Evolutionary conservation across 1,140 invertebrate genomes (phyloP), one percentile per base, ranked within the genome.

Genomic region (Drosophila micromelanica): DNA sequence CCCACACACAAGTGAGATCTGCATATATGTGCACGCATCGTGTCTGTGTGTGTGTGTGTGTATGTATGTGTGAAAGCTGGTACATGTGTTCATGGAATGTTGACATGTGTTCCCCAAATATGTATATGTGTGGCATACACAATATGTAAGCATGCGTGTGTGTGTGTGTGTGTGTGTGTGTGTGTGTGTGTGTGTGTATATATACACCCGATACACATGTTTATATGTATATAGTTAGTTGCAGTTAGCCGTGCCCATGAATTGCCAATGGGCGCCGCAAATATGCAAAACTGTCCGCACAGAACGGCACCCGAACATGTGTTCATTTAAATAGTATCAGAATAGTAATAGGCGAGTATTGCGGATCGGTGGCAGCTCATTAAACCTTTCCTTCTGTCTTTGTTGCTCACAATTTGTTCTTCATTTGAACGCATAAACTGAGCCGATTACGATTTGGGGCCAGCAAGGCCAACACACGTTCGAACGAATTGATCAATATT

Each of bases 11-110:
- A 51, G 38, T 55, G 43, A 77, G 72, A 70, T 74, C 70, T 72
- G 76, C 55, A 17, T 17, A 17, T 17, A 17, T 17, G 17, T 17
- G 17, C 17, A 17, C 17, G 17, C 49, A n/a, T n/a, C n/a, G n/a
- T 51, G 32, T 35, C 8, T 30, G 49, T 51, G 35, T 43, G 12
- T 38, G 38, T 45, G 35, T 42, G 15, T 38, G 48, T 71, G 64
- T 65, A 67, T 80, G 38, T 73, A 46, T 61, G 65, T 79, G 67
- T 67, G 51, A 56, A 76, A 73, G 59, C 65, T 74, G 65, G 59
- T 87, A 87, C 82, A 87, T 87, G 82, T 87, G 82, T 87, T 89
- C 82, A 86, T 87, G 82, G 64, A 89, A 87, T 87, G 82, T 87
- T 87, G 82, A 87, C 82, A 87, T 89, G 82, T 87, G 82, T 87